Evolutionary conservation across 2,113 vertebrate species (phyloP), one percentile per base, ranked within the genome.

Genomic region (Cnemophilus loriae): DNA sequence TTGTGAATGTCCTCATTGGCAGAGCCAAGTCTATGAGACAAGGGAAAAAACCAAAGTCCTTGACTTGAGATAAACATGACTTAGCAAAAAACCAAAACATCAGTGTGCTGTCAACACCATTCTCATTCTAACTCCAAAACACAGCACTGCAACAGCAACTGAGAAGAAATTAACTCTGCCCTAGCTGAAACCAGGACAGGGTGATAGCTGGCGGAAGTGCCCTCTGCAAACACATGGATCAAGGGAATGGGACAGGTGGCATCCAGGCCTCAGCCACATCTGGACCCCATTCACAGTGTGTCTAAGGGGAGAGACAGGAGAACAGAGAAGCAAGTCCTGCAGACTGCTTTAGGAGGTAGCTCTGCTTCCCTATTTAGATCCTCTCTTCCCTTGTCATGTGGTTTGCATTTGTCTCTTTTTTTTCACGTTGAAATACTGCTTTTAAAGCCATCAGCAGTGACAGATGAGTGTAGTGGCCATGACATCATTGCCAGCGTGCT

Each of bases 281-380:
- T 4, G 26, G 47, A 32, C 7, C 10, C 8, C 0, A 0, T 33
- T 15, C 8, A 2, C 52, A 42, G 8, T 5, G 30, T 59, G 27
- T 26, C 32, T 42, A 20, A 26, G 16, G 23, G 20, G 37, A 60
- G 7, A 50, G 30, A 50, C 30, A 42, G 55, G 20, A 81, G 30
- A 81, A 18, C 10, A 79, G 56, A 68, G 70, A 41, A 74, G 17
- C 26, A 37, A 67, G 19, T 27, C 30, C 24, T 81, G 49, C 50
- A 76, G 41, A 24, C 5, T 41, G 27, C 37, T 49, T 67, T 56
- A 24, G 64, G 61, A 75, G 30, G 41, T 68, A 85, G 67, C 22
- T 68, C 56, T 79, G 39, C 41, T 70, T 79, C 42, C 50, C 61
- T 24, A 2, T 50, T 94, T 81, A 68, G 8, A 75, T 64, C 24